These are phyloP conservation scores for Pomatorhinus ruficollis DNA, from an alignment of 2,113 vertebrate genomes.

Conservation along the genomic window DNA sequence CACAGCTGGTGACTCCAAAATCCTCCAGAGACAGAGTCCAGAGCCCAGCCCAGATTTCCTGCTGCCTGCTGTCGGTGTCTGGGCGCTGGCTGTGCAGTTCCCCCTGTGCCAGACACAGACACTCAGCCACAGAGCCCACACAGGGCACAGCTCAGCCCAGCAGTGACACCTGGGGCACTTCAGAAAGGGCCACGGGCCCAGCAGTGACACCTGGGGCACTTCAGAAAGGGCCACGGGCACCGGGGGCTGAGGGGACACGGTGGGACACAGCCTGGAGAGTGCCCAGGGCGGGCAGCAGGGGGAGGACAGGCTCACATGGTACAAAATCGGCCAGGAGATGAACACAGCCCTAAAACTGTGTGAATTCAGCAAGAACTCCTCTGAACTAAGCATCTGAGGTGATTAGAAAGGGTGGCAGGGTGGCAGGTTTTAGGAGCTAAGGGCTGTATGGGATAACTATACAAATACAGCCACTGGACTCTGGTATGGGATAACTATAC, in stretches of 20 bases:
- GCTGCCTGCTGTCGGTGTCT: rapidly evolving
- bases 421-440: background rate
- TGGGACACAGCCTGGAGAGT: background rate
- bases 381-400: background rate
- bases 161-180: background rate
- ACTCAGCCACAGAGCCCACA: rapidly evolving
- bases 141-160: background rate
- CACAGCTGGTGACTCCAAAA: background rate
- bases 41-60: background rate
- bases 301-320: background rate
- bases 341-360: background rate
- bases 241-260: rapidly evolving
- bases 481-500: background rate
- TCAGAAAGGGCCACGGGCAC: background rate
- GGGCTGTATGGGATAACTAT: background rate
- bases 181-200: background rate
- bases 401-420: background rate
- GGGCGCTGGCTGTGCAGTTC: rapidly evolving
- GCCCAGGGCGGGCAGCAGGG: background rate
- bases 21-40: background rate
- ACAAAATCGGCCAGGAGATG: background rate
- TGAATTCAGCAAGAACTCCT: background rate
- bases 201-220: background rate
- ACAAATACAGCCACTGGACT: background rate
- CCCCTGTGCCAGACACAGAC: rapidly evolving